Evolutionary conservation across 2,113 vertebrate species (phyloP), one percentile per base, ranked within the genome.

Genomic region (Sander vitreus): DNA sequence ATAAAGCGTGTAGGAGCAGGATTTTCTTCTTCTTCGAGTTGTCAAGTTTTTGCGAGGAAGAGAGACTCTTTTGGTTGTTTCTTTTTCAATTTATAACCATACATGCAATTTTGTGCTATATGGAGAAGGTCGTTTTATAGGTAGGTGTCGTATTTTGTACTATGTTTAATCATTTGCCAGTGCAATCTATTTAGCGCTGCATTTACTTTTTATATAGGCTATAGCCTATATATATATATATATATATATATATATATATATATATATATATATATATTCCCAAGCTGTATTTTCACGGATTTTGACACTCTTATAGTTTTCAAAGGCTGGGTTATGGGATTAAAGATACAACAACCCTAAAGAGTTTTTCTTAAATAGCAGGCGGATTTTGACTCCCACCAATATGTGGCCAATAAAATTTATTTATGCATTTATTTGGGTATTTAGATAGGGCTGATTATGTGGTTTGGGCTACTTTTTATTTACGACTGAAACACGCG

Each of bases 91-190:
- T 71, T 27, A 30, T 21, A 48, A 65, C 54, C 78, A 25, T 67
- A 63, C 78, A 77, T 85, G 83, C 78, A 88, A 64, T 68, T 59
- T 53, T 81, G 68, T 18, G 62, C 68, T 73, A 59, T 67, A 8
- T 72, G 90, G 75, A 79, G 76, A 73, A 76, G 70, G 58, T 81
- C 80, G 63, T 86, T 88, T 88, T 69, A 77, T 93, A 92, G 93
- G 91, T 94, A 94, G 87, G 92, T 93, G 80, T 84, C 89, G 80
- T 86, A 45, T 86, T 89, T 74, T 60, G 68, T 85, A 70, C 30
- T 78, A 25, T 88, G 55, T 90, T 82, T 86, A 47, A 84, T 81
- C 25, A 8, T 19, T 50, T 23, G 13, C 51, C 39, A 51, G 55
- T 67, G 4, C 50, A 19, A 18, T 54, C 47, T 27, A 60, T 36